phyloP scores from a whole-genome alignment of 2,797 vertebrate genomes.

The Myoxocephalus aenaeus region DNA sequence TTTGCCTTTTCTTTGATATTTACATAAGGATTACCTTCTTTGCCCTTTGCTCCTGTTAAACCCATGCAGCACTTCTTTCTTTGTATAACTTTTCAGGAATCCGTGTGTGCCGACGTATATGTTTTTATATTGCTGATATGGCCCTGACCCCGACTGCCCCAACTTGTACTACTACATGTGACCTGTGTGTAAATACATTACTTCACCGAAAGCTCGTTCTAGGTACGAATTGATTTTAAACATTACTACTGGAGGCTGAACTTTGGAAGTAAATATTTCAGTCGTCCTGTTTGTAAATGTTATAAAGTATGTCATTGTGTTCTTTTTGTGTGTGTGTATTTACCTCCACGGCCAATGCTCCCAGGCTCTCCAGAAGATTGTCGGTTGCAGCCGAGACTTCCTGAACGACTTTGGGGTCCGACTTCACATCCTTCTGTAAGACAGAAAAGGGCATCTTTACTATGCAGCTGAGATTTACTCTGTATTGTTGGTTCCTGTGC shows the following conservation, averaged over 20 bases:
- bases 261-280: slow-evolving; percentile 64
- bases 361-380: slow-evolving; percentile 87
- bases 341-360: slow-evolving; percentile 91
- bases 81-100: neutral
- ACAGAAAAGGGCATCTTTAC: slow-evolving; percentile 33
- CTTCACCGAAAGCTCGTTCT: slow-evolving; percentile 15
- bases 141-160: neutral
- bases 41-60: neutral
- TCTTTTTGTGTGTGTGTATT: slow-evolving; percentile 38
- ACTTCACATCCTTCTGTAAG: slow-evolving; percentile 86
- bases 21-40: neutral
- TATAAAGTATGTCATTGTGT: neutral
- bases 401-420: slow-evolving; percentile 84
- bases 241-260: slow-evolving; percentile 36
- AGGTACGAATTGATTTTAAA: slow-evolving; percentile 60
- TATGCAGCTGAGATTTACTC: neutral
- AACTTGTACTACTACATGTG: neutral
- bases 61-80: no score
- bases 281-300: slow-evolving; percentile 15
- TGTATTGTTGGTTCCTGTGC: neutral
- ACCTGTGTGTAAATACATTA: neutral
- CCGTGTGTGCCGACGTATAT: neutral
- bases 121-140: neutral
- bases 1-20: neutral
- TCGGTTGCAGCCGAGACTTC: slow-evolving; percentile 89